These are phyloP conservation scores for Agrypnia vestita DNA, from an alignment of 1,140 invertebrate species.

Conservation along the genomic window DNA sequence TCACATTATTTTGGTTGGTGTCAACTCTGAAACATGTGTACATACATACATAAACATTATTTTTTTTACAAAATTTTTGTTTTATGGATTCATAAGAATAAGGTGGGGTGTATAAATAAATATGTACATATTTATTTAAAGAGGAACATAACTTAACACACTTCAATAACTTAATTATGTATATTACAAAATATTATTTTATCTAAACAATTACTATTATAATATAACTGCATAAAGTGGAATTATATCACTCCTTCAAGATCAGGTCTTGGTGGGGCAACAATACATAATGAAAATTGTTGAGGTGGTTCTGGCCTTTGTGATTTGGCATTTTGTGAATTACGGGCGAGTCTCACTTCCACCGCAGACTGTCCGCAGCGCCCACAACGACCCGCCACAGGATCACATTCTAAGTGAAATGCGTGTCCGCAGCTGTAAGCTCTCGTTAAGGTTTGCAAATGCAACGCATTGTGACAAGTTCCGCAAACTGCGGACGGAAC, in stretches of 20 bases:
- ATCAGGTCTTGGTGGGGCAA: conserved; percentile 67
- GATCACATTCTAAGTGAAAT: conserved; percentile 59
- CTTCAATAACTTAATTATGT: too few relatives aligned
- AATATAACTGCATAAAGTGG: not conserved
- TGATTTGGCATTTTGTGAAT: conserved; percentile 1
- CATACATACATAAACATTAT: too few relatives aligned
- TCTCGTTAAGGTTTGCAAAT: conserved; percentile 49
- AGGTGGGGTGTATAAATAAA: too few relatives aligned
- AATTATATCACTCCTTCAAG: conserved; percentile 65
- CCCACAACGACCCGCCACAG: conserved; percentile 51
- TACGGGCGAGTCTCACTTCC: conserved; percentile 43
- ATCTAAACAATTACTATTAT: too few relatives aligned
- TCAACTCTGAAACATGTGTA: too few relatives aligned
- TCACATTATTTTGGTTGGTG: too few relatives aligned
- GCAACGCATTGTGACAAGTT: conserved; percentile 55
- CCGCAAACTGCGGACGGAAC: conserved; percentile 47
- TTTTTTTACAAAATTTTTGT: too few relatives aligned
- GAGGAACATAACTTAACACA: too few relatives aligned
- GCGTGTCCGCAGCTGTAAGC: conserved; percentile 59
- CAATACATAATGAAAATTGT: conserved; percentile 64
- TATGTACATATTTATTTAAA: too few relatives aligned
- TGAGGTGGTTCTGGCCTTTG: conserved; percentile 45
- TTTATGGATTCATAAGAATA: too few relatives aligned
- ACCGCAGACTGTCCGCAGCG: conserved; percentile 51
- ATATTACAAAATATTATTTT: too few relatives aligned